Evolutionary conservation across 1,140 invertebrate genomes (phyloP), one percentile per base, ranked within the genome.

Genomic region (Polypedilum vanderplanki): DNA sequence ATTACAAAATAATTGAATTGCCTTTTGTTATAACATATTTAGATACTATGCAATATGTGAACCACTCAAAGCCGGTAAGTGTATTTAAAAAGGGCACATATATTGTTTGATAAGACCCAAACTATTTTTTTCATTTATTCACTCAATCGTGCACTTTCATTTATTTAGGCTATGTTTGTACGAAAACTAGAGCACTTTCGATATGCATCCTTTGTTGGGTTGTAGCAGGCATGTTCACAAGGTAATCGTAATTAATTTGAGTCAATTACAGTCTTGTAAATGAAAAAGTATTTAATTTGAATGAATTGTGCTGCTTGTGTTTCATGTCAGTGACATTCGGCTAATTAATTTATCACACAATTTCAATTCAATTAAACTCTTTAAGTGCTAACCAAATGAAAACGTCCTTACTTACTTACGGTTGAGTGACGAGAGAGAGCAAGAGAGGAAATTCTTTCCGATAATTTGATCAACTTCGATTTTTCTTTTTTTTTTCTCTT

Each of bases 31-130:
- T n/a, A 10, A 46, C 12, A 15, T 57, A 57, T n/a, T 3, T 12
- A 57, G 46, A 70, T 98, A 97, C 84, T 96, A 96, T 83, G 95
- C 95, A 33, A 97, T 98, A 79, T 97, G 94, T 82, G 90, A 95
- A 79, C 96, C 95, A 0, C 83, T 98, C 65, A 89, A 93, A 78
- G 94, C 93, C 0, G 91, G 46, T 57, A 15, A 57, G 46, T 57
- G 24, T 57, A 15, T 33, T 33, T 33, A 3, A 33, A 33, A 33
- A 33, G 5, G 12, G 41, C 9, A 46, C n/a, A 57, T 46, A 46
- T 57, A 57, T 15, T 12, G 12, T 15, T n/a, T 15, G 46, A 57
- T n/a, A 57, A 57, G 46, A n/a, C 9, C 12, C 15, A 57, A 57
- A 57, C 46, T 57, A 57, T 12, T 57, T 57, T 46, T 46, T 57